Evolutionary conservation across 2,797 vertebrate genomes (phyloP), one percentile per base, ranked within the genome.

Genomic region (Acrossocheilus wenchowensis): DNA sequence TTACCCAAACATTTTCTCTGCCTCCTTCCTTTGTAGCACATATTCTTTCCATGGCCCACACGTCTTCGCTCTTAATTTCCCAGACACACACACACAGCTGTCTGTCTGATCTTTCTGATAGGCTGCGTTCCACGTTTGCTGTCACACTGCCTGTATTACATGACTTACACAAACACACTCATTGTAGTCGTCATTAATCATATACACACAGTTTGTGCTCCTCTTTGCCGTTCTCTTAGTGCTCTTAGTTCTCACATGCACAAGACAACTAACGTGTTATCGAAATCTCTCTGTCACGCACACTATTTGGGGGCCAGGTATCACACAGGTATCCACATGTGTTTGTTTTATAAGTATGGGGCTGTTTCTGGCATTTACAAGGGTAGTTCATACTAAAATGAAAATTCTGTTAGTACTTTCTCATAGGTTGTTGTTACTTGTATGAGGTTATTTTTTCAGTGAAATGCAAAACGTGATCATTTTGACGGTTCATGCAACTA

Each of bases 181-280:
- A 89, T 74, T 92, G 90, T 82, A 86, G 92, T 91, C 89, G 80
- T 92, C 94, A 92, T 95, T 94, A 93, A 94, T 95, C 94, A 93
- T 89, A 48, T 68, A 54, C 71, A 85, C 74, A 69, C 36, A 86
- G 78, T 15, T 57, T 79, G 17, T 71, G 39, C 75, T 85, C 9
- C 82, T 50, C 36, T 78, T 80, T 73, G 43, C 41, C 12, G 2
- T 71, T 52, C 66, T 10, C 19, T 69, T 19, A 30, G 30, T 30
- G 30, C 26, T 26, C 26, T 26, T 26, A 26, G 26, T 26, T 26
- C 26, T 26, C 43, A 5, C 69, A 39, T 64, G 26, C 0, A 0
- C 30, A 26, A 12, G 4, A 62, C 3, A 3, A 43, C 39, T 26
- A 12, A 45, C 81, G 19, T 74, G 30, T 74, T 43, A 74, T 60